Evolutionary conservation across 2,888 invertebrate genomes (phyloP).

Genomic region (Eledone cirrhosa): DNA sequence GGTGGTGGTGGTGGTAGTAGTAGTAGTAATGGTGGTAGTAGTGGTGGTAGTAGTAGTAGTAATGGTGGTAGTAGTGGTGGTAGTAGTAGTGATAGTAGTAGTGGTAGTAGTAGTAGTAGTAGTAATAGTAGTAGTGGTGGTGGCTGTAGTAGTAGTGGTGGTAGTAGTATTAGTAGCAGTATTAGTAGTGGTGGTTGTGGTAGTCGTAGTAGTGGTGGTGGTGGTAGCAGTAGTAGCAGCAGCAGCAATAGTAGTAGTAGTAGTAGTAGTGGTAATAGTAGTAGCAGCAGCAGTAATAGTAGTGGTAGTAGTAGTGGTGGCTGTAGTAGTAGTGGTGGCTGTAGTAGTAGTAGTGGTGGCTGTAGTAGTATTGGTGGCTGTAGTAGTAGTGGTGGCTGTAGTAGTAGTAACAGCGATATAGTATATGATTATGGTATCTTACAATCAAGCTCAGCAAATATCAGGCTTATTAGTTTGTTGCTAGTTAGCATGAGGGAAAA

Average conservation of each 20-base stretch:
- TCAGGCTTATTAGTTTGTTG: too few species aligned
- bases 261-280: slow-evolving; percentile 16
- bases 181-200: too few species aligned
- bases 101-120: too few species aligned
- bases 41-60: slow-evolving; percentile 13
- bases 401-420: neutral
- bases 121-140: too few species aligned
- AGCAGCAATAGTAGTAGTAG: slow-evolving; percentile 19
- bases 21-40: neutral
- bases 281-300: slow-evolving; percentile 9
- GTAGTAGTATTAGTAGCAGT: too few species aligned
- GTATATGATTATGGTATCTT: slow-evolving; percentile 1
- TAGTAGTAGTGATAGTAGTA: neutral
- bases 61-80: slow-evolving; percentile 4
- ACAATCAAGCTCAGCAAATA: too few species aligned
- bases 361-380: too few species aligned
- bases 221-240: too few species aligned
- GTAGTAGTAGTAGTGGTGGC: slow-evolving; percentile 16
- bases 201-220: too few species aligned
- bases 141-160: too few species aligned
- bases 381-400: slow-evolving; percentile 8
- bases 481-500: too few species aligned
- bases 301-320: slow-evolving; percentile 11
- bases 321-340: neutral
- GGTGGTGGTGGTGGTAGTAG: neutral